Conservation (phyloP, 2,797 vertebrate genomes). For the Lithobates sylvaticus region DNA sequence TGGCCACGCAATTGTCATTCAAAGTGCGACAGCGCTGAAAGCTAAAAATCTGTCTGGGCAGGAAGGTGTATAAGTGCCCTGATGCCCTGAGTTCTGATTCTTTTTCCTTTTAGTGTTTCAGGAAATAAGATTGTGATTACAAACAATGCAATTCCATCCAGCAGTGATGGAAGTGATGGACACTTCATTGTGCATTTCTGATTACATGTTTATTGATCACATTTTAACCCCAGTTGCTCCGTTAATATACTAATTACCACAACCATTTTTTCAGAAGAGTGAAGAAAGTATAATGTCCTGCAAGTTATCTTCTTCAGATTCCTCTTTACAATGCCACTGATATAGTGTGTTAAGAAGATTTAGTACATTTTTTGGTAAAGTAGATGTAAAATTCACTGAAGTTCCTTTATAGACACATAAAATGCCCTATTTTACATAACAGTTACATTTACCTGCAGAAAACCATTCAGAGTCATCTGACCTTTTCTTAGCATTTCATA, state of each 20-base stretch:
- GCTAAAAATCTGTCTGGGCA: too few relatives aligned
- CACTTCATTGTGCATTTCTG: too few relatives aligned
- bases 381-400: neutral
- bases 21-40: too few relatives aligned
- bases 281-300: neutral
- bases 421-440: constrained; percentile 24
- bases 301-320: neutral
- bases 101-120: too few relatives aligned
- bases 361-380: neutral
- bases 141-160: too few relatives aligned
- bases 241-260: neutral
- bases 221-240: too few relatives aligned
- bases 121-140: too few relatives aligned
- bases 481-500: constrained; percentile 29
- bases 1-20: too few relatives aligned
- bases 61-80: too few relatives aligned
- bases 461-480: neutral
- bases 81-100: too few relatives aligned
- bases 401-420: constrained; percentile 5
- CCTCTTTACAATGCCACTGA: neutral
- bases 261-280: neutral
- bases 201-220: too few relatives aligned
- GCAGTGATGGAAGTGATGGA: too few relatives aligned
- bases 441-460: neutral
- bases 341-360: neutral